Evolutionary conservation across 2,888 invertebrate genomes (phyloP).

Genomic region (Tenthredo notha): DNA sequence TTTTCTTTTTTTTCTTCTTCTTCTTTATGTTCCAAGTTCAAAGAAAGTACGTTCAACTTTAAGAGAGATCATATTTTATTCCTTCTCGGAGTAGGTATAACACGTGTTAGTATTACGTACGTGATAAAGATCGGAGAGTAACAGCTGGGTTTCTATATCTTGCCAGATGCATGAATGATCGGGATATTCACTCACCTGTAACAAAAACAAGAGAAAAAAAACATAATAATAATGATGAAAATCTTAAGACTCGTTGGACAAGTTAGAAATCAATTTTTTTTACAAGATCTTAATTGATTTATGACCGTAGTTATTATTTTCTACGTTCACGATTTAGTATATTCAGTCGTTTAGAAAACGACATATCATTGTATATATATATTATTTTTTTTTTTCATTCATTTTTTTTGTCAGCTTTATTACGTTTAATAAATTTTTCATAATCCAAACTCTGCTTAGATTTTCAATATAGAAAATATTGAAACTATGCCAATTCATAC

Average conservation of each 20-base stretch:
- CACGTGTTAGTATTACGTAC: neutral
- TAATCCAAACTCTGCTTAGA: neutral
- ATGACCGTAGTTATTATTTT: neutral
- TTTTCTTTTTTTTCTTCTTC: neutral
- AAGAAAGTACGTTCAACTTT: slow-evolving; percentile 29
- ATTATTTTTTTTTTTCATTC: no score
- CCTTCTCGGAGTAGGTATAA: neutral
- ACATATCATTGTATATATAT: neutral
- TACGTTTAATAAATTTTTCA: neutral
- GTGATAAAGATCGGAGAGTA: neutral
- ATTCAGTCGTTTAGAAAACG: neutral
- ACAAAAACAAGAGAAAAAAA: neutral
- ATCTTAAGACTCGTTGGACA: neutral
- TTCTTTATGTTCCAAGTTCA: neutral
- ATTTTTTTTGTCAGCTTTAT: neutral
- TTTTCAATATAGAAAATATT: slow-evolving; percentile 7
- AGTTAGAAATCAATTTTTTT: slow-evolving; percentile 2
- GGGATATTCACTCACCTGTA: slow-evolving; percentile 36
- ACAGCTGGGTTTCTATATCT: neutral
- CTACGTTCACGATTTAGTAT: neutral
- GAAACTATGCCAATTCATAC: slow-evolving; percentile 37
- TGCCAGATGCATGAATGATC: slow-evolving; percentile 10
- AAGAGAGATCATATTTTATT: neutral
- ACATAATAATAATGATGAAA: neutral
- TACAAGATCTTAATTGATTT: neutral